phyloP scores from a whole-genome alignment of 2,888 invertebrate genomes.

The Bimastos eiseni region DNA sequence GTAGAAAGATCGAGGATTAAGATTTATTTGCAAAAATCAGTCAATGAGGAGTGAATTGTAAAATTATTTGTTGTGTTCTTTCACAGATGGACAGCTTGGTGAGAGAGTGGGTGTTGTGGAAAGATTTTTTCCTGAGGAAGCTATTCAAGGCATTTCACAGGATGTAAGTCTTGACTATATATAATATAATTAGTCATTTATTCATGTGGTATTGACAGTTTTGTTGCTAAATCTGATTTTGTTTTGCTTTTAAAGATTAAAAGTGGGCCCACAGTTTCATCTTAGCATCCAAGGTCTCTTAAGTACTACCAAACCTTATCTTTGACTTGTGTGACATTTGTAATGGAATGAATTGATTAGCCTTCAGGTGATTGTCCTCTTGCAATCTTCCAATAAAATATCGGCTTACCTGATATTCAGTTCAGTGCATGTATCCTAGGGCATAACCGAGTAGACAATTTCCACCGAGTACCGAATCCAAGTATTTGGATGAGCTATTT shows the following conservation, averaged over 20 bases:
- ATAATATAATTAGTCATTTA: background rate
- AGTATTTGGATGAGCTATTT: too few species aligned
- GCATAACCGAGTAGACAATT: too few species aligned
- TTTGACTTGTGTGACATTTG: background rate
- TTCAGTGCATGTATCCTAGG: background rate
- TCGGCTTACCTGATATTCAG: background rate
- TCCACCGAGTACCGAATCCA: too few species aligned
- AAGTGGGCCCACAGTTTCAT: background rate
- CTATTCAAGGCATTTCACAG: constrained; percentile 14
- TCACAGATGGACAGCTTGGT: background rate
- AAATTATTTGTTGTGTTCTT: background rate
- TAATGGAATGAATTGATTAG: background rate
- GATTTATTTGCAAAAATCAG: background rate
- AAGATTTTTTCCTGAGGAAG: constrained; percentile 17
- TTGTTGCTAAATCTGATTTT: too few species aligned
- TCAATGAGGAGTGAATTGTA: background rate
- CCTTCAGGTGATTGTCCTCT: background rate
- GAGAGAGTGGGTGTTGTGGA: background rate
- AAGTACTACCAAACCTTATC: background rate
- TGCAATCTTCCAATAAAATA: background rate
- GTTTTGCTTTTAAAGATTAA: background rate
- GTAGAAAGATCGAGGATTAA: background rate
- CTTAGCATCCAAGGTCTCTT: too few species aligned
- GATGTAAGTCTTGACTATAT: constrained; percentile 16
- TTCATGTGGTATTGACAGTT: background rate